Conservation (phyloP, 2,888 invertebrate genomes). For the Phalangium opilio region DNA sequence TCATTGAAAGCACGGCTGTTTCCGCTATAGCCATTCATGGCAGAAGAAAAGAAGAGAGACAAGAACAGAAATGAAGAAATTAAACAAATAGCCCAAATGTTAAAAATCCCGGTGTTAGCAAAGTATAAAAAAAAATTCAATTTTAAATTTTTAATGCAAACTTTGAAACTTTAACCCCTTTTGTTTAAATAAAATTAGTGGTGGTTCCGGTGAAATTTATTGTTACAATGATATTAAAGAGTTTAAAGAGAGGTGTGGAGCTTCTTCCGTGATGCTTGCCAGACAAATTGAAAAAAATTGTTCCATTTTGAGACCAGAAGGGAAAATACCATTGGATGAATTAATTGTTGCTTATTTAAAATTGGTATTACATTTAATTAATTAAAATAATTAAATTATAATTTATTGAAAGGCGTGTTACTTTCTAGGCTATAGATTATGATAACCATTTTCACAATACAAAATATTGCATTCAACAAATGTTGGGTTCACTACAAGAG, state of each 20-base stretch:
- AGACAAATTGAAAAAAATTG: slow-evolving; percentile 85
- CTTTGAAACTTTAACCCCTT: no score
- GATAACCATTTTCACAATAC: slow-evolving; percentile 82
- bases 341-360: slow-evolving; percentile 47
- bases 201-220: slow-evolving; percentile 77
- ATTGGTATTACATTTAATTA: slow-evolving; percentile 25
- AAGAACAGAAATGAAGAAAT: slow-evolving; percentile 65
- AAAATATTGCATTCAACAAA: slow-evolving; percentile 91
- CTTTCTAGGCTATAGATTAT: slow-evolving; percentile 66
- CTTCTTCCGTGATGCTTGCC: slow-evolving; percentile 87
- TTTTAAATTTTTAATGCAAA: no score
- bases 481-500: slow-evolving; percentile 75
- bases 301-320: slow-evolving; percentile 67
- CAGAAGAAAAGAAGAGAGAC: slow-evolving; percentile 69
- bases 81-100: no score
- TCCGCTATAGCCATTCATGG: slow-evolving; percentile 87
- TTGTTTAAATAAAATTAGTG: no score
- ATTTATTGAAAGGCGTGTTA: slow-evolving; percentile 25
- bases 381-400: no score
- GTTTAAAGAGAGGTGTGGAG: slow-evolving; percentile 52
- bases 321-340: slow-evolving; percentile 57
- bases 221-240: slow-evolving; percentile 56
- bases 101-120: slow-evolving; percentile 55
- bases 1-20: slow-evolving; percentile 70
- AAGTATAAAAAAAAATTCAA: no score